A percentile compares a stretch with the other conserved stretches of the same genome.
Conservation (phyloP, 2,113 vertebrate species). For the mouse (Mus musculus) region GRCm39 chr12:65319501-65320000, state of each 20-base stretch:
- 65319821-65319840: conserved; percentile 54
- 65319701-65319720: background rate
- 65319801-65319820: conserved; percentile 44
- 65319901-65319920: conserved; percentile 42
- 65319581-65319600: conserved; percentile 16
- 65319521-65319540: conserved; percentile 21
- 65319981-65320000: background rate
- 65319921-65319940: conserved; percentile 40
- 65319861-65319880: conserved; percentile 55
- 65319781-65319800: background rate
- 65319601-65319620: background rate
- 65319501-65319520: background rate
- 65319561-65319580: background rate
- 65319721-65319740: background rate
- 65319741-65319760: background rate
- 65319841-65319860: conserved; percentile 57
- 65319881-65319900: conserved; percentile 47
- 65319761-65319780: conserved; percentile 12
- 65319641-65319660: background rate
- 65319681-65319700: background rate
- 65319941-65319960: background rate
- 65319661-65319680: background rate
- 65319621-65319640: background rate
- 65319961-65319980: conserved; percentile 8
- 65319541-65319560: background rate